Evolutionary conservation across 2,888 invertebrate species (phyloP).

Genomic region (Caenorhabditis sp.): DNA sequence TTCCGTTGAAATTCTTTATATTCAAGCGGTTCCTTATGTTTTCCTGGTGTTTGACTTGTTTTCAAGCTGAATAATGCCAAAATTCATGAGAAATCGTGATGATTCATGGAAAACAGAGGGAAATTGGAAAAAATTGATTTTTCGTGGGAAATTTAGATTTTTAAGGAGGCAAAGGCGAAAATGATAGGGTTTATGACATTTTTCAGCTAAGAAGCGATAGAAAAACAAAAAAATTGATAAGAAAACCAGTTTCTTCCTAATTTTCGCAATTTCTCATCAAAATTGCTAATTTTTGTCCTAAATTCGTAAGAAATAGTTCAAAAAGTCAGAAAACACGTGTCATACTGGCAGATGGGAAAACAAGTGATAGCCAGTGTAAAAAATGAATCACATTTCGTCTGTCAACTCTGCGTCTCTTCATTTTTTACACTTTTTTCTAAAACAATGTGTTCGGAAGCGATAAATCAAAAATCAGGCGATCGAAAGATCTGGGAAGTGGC

Average conservation of each 20-base stretch:
- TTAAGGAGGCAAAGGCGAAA: too few species aligned
- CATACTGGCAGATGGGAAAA: conserved; percentile 20
- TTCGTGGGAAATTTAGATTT: too few species aligned
- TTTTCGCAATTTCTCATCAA: background rate
- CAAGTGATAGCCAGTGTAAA: conserved; percentile 39
- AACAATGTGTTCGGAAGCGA: background rate
- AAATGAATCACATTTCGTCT: conserved; percentile 38
- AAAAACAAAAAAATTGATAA: too few species aligned
- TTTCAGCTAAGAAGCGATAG: too few species aligned
- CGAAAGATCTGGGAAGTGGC: background rate
- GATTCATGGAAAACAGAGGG: too few species aligned
- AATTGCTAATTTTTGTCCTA: background rate
- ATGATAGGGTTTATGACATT: too few species aligned
- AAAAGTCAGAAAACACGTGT: conserved; percentile 32
- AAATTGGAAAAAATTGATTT: too few species aligned
- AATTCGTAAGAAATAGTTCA: background rate
- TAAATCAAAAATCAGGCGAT: background rate
- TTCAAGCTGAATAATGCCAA: too few species aligned
- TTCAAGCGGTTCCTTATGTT: too few species aligned
- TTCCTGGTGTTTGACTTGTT: too few species aligned
- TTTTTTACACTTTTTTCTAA: conserved; percentile 8
- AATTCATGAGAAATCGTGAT: too few species aligned
- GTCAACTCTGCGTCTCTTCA: conserved; percentile 24
- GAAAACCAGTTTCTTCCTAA: background rate
- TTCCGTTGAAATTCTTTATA: too few species aligned